Percentiles rank a stretch among this genome's conserved stretches.
These are phyloP conservation scores for Fistularia commersonii DNA, from an alignment of 2,797 vertebrate species.

Conservation along the genomic window DNA sequence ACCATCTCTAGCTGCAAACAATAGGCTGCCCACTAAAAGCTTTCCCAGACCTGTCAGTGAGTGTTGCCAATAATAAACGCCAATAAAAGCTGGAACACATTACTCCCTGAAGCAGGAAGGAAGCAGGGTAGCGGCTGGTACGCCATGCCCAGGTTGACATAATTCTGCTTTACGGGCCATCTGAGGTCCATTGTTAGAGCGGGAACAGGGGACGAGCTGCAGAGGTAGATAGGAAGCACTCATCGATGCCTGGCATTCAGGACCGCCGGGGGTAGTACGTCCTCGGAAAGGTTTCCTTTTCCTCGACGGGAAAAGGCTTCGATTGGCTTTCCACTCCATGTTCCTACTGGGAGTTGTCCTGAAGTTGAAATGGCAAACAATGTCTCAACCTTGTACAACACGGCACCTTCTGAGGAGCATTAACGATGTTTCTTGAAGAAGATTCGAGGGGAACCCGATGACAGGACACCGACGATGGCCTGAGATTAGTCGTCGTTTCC, in stretches of 20 bases:
- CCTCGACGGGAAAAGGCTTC: conserved; percentile 22
- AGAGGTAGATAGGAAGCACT: conserved; percentile 58
- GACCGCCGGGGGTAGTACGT: conserved; percentile 41
- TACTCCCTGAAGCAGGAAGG: conserved; percentile 71
- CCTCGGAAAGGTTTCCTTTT: conserved; percentile 51
- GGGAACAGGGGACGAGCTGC: conserved; percentile 55
- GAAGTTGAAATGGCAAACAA: conserved; percentile 36
- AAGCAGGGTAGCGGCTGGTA: conserved; percentile 65
- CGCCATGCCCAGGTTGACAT: conserved; percentile 58
- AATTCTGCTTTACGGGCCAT: conserved; percentile 59
- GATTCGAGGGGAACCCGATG: too few relatives aligned
- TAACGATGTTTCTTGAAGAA: background rate
- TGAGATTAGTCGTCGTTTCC: too few relatives aligned
- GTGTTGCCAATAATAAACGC: conserved; percentile 60
- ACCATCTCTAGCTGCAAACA: conserved; percentile 47
- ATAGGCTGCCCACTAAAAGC: conserved; percentile 47
- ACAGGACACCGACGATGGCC: too few relatives aligned
- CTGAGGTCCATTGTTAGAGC: conserved; percentile 69
- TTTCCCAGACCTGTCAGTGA: conserved; percentile 64
- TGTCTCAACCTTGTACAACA: conserved; percentile 27
- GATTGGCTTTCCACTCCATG: conserved; percentile 29
- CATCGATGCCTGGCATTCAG: conserved; percentile 46
- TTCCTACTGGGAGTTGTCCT: conserved; percentile 33
- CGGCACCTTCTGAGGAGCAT: conserved; percentile 15
- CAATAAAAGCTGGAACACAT: conserved; percentile 65